These are phyloP conservation scores for Rhimphoctona megacephalus DNA, from an alignment of 2,888 invertebrate species.

Conservation along the genomic window DNA sequence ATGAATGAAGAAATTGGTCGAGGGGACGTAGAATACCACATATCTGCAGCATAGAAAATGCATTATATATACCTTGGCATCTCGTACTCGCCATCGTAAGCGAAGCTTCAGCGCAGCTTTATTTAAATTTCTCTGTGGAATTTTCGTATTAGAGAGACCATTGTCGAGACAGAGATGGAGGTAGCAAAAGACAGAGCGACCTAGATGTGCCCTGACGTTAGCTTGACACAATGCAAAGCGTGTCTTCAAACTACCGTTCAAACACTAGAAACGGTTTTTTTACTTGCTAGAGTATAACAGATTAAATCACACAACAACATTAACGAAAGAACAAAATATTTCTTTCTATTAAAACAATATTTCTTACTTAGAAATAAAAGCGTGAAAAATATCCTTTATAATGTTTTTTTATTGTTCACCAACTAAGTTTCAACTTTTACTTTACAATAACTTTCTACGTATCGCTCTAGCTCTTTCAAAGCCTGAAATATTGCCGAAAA, in stretches of 20 bases:
- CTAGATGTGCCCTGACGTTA: constrained; percentile 39
- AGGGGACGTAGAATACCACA: neutral
- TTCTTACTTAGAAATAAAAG: neutral
- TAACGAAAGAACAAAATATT: neutral
- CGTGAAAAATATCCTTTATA: too few relatives aligned
- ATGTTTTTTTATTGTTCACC: neutral
- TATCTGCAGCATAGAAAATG: neutral
- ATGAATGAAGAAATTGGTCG: neutral
- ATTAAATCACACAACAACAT: neutral
- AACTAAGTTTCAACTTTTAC: neutral
- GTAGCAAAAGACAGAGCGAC: constrained; percentile 17
- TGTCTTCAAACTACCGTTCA: constrained; percentile 19
- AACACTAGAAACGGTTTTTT: constrained; percentile 26
- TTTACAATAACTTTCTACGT: constrained; percentile 4
- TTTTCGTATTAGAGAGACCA: constrained; percentile 77
- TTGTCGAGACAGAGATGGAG: constrained; percentile 60
- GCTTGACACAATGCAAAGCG: constrained; percentile 36
- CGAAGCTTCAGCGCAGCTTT: constrained; percentile 76
- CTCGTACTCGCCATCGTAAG: constrained; percentile 23
- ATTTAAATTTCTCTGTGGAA: constrained; percentile 80
- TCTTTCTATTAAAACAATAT: neutral
- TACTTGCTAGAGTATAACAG: neutral
- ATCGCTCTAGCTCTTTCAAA: neutral
- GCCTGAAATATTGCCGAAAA: constrained; percentile 20
- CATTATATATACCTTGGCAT: constrained; percentile 11